A percentile compares a stretch with the other conserved stretches of the same genome.
Evolutionary conservation across 2,888 invertebrate genomes (phyloP).

Genomic region (Tenthredo mesomela): DNA sequence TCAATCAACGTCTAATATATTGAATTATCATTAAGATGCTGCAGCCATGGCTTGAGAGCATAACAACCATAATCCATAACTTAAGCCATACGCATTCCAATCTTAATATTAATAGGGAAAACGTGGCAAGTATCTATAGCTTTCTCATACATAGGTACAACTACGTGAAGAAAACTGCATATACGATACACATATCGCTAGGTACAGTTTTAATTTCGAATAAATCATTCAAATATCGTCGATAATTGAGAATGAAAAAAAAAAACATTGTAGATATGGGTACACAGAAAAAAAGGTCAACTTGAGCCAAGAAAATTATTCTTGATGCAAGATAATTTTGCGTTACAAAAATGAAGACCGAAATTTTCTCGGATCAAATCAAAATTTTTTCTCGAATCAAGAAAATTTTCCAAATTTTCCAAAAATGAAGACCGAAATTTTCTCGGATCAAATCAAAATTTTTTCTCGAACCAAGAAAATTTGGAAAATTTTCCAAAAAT

Average conservation of each 20-base stretch:
- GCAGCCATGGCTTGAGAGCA: neutral
- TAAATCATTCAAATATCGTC: neutral
- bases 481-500: too few species aligned
- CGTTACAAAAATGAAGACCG: too few species aligned
- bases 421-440: too few species aligned
- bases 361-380: too few species aligned
- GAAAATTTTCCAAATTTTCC: too few species aligned
- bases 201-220: neutral
- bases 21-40: slow-evolving; percentile 34
- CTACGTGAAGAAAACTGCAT: neutral
- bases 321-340: too few species aligned
- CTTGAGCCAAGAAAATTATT: too few species aligned
- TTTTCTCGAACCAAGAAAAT: too few species aligned
- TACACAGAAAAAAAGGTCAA: too few species aligned
- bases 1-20: slow-evolving; percentile 44
- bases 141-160: neutral
- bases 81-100: slow-evolving; percentile 31
- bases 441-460: too few species aligned
- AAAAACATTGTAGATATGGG: too few species aligned
- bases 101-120: slow-evolving; percentile 20
- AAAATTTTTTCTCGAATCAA: too few species aligned
- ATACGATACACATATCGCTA: neutral
- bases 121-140: slow-evolving; percentile 2
- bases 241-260: neutral
- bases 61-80: neutral